Conservation (phyloP, 1,140 invertebrate species). For the Mya arenaria region DNA sequence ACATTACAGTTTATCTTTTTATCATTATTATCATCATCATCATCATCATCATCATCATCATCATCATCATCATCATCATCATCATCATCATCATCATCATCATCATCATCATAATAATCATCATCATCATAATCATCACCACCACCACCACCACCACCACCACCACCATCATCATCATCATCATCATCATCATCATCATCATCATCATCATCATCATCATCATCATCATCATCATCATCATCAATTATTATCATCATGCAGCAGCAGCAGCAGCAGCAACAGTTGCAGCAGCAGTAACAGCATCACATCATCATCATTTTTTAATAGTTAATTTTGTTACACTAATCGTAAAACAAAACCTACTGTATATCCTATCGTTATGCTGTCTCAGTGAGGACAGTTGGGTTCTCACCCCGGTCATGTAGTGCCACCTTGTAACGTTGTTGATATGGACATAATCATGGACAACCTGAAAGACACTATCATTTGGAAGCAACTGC, state of each 20-base stretch:
- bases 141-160: neutral
- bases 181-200: neutral
- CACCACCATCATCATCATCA: neutral
- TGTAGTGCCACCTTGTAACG: constrained; percentile 56
- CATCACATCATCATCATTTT: no score
- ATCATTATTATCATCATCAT: neutral
- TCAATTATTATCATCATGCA: neutral
- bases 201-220: neutral
- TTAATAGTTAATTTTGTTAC: no score
- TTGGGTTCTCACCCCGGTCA: constrained; percentile 53
- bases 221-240: neutral
- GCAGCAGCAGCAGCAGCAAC: neutral
- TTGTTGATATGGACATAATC: constrained; percentile 54
- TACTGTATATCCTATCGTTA: constrained; percentile 57
- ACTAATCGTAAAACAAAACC: neutral
- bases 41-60: neutral
- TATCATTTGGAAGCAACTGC: no score
- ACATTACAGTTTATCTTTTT: neutral
- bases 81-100: neutral
- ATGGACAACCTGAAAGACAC: constrained; percentile 38
- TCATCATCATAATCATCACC: neutral
- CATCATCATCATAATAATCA: neutral
- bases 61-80: neutral
- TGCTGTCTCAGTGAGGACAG: constrained; percentile 44
- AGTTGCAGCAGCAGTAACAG: neutral